Evolutionary conservation across 2,888 invertebrate species (phyloP).

Genomic region (Drosophila pseudotakahashii): DNA sequence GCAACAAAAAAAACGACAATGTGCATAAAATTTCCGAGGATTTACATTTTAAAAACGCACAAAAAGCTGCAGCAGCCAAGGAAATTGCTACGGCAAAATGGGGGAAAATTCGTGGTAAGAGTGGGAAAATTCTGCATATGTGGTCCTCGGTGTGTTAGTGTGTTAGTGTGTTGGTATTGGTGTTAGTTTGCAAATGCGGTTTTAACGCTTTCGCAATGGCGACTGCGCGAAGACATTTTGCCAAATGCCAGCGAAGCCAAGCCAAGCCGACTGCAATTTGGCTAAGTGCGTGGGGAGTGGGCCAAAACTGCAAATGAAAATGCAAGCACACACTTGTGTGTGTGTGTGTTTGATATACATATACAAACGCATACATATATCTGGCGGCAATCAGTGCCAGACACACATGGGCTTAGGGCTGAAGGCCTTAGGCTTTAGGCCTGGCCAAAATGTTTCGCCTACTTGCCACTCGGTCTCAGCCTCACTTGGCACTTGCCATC

Average conservation of each 20-base stretch:
- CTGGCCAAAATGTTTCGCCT: slow-evolving; percentile 62
- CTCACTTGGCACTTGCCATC: slow-evolving; percentile 54
- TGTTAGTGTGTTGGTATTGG: slow-evolving; percentile 28
- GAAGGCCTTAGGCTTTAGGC: slow-evolving; percentile 57
- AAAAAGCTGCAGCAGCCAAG: slow-evolving; percentile 41
- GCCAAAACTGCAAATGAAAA: slow-evolving; percentile 60
- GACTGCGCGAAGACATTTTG: slow-evolving; percentile 65
- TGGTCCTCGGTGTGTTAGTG: slow-evolving; percentile 14
- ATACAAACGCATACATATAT: not conserved
- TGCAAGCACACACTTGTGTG: slow-evolving; percentile 10
- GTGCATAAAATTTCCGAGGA: slow-evolving; percentile 75
- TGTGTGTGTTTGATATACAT: not conserved
- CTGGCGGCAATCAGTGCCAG: slow-evolving; percentile 61
- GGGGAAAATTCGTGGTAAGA: not conserved
- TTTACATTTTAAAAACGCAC: slow-evolving; percentile 74
- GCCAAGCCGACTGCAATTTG: slow-evolving; percentile 71
- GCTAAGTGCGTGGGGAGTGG: slow-evolving; percentile 64
- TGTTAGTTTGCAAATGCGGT: slow-evolving; percentile 68
- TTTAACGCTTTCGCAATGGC: slow-evolving; percentile 65
- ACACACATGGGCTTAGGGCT: slow-evolving; percentile 46
- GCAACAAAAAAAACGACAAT: slow-evolving; percentile 33
- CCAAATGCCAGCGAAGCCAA: slow-evolving; percentile 55
- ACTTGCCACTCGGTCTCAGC: slow-evolving; percentile 46
- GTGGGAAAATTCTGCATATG: slow-evolving; percentile 14
- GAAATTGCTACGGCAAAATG: not conserved